Evolutionary conservation across 2,113 vertebrate species (phyloP).

Genomic region (Myocastor coypus): DNA sequence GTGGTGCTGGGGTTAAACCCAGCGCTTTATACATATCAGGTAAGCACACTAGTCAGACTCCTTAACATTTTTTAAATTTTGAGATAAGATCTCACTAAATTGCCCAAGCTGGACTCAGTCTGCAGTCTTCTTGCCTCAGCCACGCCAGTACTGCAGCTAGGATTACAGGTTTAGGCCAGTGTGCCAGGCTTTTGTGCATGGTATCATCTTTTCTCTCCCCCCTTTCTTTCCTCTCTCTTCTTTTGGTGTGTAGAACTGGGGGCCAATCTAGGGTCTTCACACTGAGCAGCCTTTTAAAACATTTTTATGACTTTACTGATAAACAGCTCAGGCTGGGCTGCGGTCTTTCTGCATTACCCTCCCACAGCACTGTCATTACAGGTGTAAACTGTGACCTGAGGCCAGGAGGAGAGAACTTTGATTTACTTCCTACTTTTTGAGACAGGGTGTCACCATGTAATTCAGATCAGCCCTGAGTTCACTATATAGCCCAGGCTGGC

Average conservation of each 20-base stretch:
- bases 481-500: not conserved
- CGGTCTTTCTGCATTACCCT: not conserved
- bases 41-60: not conserved
- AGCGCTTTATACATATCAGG: not conserved
- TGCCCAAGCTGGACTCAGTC: not conserved
- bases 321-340: not conserved
- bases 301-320: not conserved
- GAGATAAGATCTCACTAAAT: not conserved
- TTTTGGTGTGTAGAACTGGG: not conserved
- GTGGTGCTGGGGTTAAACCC: not conserved
- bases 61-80: not conserved
- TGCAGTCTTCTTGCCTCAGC: not conserved
- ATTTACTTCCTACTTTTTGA: not conserved
- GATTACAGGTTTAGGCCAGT: not conserved
- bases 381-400: not conserved
- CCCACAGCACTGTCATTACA: not conserved
- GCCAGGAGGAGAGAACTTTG: not conserved
- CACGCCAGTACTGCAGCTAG: not conserved
- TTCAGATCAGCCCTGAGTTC: not conserved
- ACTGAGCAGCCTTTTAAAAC: not conserved
- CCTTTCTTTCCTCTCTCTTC: not conserved
- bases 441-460: not conserved
- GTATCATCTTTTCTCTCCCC: not conserved
- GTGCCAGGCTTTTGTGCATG: not conserved
- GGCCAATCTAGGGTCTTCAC: not conserved